Evolutionary conservation across 2,113 vertebrate species (phyloP), one percentile per base, ranked within the genome.

Genomic region (Passer montanus): DNA sequence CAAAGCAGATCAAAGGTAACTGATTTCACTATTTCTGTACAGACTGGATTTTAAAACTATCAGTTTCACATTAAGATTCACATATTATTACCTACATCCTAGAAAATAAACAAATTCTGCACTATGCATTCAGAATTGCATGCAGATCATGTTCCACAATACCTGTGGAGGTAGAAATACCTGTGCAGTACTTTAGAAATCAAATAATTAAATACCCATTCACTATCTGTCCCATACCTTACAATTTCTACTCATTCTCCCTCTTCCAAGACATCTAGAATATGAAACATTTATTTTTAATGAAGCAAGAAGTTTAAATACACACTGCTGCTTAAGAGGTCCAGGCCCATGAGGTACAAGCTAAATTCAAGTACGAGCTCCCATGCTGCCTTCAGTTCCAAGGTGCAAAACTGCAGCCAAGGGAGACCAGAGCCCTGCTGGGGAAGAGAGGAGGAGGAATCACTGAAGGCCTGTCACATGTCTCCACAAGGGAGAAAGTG

Each of bases 401-500:
- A 79, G 58, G 72, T 79, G 87, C 77, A 96, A 91, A 63, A 24
- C 50, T 0, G 44, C 50, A 63, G 68, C 56, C 56, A 30, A 56
- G 47, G 28, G 35, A 86, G 28, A 70, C 20, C 43, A 84, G 47
- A 93, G 37, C 15, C 44, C 46, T 28, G 14, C 8, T n/a, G 27
- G 39, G 55, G 15, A 79, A 82, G 10, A 58, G 41, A 76, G 30
- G 80, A 92, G 87, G 77, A 62, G 74, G 67, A 74, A 85, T 66
- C 3, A 19, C 94, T 58, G 63, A 94, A 86, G 73, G 92, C 53
- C 10, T 96, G 81, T 72, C 95, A 90, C 52, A 55, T 67, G 64
- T 60, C 89, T 94, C 76, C 92, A 68, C 58, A 82, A 83, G 62
- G 33, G 62, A 94, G 95, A 95, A 89, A 88, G 78, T 72, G 53